A percentile compares a stretch with the other conserved stretches of the same genome.
These are phyloP conservation scores for Andrena trimmerana DNA, from an alignment of 2,888 invertebrate genomes.

Conservation along the genomic window DNA sequence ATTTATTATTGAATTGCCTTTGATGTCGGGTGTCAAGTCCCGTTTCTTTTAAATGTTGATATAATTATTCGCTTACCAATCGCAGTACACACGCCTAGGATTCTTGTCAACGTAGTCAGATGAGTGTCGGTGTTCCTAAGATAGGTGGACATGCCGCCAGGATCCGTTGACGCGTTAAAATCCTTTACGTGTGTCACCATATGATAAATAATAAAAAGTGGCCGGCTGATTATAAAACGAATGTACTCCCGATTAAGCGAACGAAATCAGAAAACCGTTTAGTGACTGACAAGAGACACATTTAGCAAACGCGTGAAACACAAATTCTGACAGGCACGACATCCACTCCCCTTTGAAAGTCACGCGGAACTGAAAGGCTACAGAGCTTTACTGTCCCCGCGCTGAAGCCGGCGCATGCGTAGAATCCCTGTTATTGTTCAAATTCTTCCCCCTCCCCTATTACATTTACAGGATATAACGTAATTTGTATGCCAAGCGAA, in stretches of 20 bases:
- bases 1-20: not conserved
- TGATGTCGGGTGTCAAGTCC: not conserved
- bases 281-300: not conserved
- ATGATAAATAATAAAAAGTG: slow-evolving; percentile 6
- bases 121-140: slow-evolving; percentile 69
- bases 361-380: slow-evolving; percentile 71
- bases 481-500: too few relatives aligned
- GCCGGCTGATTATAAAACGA: not conserved
- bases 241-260: not conserved
- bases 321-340: not conserved
- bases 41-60: not conserved
- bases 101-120: slow-evolving; percentile 73
- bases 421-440: slow-evolving; percentile 3
- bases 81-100: slow-evolving; percentile 77
- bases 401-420: slow-evolving; percentile 73
- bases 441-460: not conserved
- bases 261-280: not conserved
- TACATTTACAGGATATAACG: too few relatives aligned
- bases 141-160: slow-evolving; percentile 70
- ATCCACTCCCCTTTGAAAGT: slow-evolving; percentile 57
- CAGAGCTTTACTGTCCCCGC: slow-evolving; percentile 70
- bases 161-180: slow-evolving; percentile 68
- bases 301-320: not conserved
- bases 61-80: slow-evolving; percentile 69
- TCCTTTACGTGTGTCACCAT: slow-evolving; percentile 74